Base-by-base conservation (phyloP, 2,113 vertebrate genomes). In the Columba janthina region DNA sequence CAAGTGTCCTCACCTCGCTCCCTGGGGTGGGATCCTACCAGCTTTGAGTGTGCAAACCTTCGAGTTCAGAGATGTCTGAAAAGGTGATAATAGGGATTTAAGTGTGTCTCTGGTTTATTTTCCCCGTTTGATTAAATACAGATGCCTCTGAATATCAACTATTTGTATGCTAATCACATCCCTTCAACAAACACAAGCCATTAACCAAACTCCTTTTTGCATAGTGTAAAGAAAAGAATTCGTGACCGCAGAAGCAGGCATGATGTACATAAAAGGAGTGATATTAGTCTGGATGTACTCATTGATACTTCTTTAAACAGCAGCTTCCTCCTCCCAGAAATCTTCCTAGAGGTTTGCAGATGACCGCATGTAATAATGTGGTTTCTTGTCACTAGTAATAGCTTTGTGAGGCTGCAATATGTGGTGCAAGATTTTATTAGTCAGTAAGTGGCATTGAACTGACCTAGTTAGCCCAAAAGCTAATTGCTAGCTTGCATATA, bases 291-390 rank as follows among this genome's bases (percentile, higher is more conserved):
- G 25, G 7, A 9, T 79, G 32, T 50, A 40, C 34, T 94, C 46
- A 9, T 57, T 89, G 86, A 72, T 62, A 34, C 31, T 77, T 70
- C 74, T 92, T 64, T 71, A 57, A 72, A 31, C 61, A 93, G 32
- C 53, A 86, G 15, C 78, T 96, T 92, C 56, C 70, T 90, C 36
- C 44, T 93, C n/a, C 64, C 57, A 20, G 85, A 77, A 31, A 90
- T 87, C 73, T 87, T 78, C 76, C 66, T 15, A 93, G 94, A 96
- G 90, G 82, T 94, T 94, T 96, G 56, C 92, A 82, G 60, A 67
- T 93, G 87, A 95, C 89, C 96, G 71, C 82, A 92, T 15, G 38
- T 92, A 90, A 97, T n/a, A 22, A 80, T 96, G 96, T 90, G 87
- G 96, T 94, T 96, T 95, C 76, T 95, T 83, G 79, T 94, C 82